Percentiles rank a stretch among this genome's conserved stretches.
phyloP scores from a whole-genome alignment of 2,888 invertebrate genomes.

The Phaedon cochleariae region DNA sequence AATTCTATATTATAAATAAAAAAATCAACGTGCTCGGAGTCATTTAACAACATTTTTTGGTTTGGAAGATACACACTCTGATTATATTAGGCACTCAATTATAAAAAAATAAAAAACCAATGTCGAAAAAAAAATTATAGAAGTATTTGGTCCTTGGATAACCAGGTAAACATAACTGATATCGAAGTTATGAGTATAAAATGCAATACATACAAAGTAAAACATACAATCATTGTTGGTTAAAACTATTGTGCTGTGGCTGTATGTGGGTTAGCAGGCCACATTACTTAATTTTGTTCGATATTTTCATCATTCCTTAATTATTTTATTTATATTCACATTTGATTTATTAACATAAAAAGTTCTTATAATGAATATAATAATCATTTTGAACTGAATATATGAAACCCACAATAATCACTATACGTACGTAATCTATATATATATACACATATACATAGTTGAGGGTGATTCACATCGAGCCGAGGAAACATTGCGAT shows the following conservation, averaged over 20 bases:
- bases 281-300: conserved; percentile 52
- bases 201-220: conserved; percentile 38
- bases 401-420: conserved; percentile 18
- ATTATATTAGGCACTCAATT: no score
- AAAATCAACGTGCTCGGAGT: no score
- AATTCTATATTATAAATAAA: no score
- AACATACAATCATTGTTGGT: conserved; percentile 29
- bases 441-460: conserved; percentile 29
- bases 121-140: background rate
- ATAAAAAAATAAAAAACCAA: no score
- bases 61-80: no score
- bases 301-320: conserved; percentile 38
- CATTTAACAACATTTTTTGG: no score
- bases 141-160: background rate
- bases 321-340: conserved; percentile 34
- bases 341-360: conserved; percentile 30
- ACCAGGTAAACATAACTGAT: background rate
- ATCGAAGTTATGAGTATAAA: conserved; percentile 14
- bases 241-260: conserved; percentile 46
- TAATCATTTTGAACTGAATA: conserved; percentile 24
- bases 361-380: conserved; percentile 24
- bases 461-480: conserved; percentile 28
- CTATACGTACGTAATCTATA: conserved; percentile 27
- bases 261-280: conserved; percentile 53
- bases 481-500: conserved; percentile 18